Evolutionary conservation across 2,113 vertebrate species (phyloP), one percentile per base, ranked within the genome.

Genomic region (Nerophis ophidion): DNA sequence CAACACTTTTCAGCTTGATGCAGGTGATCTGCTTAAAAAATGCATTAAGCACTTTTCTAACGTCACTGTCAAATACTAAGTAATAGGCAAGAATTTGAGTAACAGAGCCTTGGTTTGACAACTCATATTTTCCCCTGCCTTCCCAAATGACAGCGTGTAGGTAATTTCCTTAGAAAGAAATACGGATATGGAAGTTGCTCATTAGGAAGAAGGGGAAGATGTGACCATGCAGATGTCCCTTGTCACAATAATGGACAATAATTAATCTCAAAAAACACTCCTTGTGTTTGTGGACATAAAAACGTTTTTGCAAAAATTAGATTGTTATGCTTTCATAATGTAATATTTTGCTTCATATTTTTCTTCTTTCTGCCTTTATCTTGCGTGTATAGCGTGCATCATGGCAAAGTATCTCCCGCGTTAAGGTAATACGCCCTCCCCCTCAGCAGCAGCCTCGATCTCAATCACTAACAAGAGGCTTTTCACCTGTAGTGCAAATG

Each of bases 101-200:
- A 60, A 75, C 50, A 68, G 16, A 75, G 60, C 10, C 62, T n/a
- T 52, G 72, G 71, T 66, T 34, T 53, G 49, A 19, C 69, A 75
- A 64, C 50, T 65, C 54, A 49, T 74, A 17, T 53, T 48, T 66
- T 45, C 64, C 83, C 65, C 75, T 77, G 66, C 63, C 75, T 83
- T 76, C 78, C 77, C 77, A 77, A 59, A 80, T 82, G 76, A 85
- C 84, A 82, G 76, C 63, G 48, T 19, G 57, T 71, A 75, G 70
- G 70, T 69, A 66, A 80, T 81, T 83, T 83, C 68, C 77, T 77
- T 83, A 59, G 5, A 40, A 65, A 66, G 64, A 76, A 76, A 66
- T 66, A 71, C 71, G 11, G 5, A 64, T 81, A 62, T 68, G 70
- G 74, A 71, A 80, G 80, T 26, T 63, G 74, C 85, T 88, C 81